Conservation (phyloP, 2,888 invertebrate genomes). For the Labia minor region DNA sequence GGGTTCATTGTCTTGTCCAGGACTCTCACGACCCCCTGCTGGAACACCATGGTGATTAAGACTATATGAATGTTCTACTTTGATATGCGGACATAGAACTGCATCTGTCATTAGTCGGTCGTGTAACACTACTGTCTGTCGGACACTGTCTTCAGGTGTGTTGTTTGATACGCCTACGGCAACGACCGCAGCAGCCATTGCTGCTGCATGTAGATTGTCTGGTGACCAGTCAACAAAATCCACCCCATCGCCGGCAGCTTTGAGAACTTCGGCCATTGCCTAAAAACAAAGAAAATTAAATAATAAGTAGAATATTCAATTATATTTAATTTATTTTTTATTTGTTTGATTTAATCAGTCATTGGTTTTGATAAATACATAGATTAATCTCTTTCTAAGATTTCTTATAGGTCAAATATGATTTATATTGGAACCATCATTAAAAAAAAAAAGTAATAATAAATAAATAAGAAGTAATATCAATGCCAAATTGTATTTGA, state of each 20-base stretch:
- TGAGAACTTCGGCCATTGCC: slow-evolving; percentile 53
- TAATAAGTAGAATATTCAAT: neutral
- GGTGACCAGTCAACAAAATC: slow-evolving; percentile 24
- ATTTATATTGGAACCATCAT: too few species aligned
- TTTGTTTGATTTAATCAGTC: neutral
- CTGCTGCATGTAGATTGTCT: neutral
- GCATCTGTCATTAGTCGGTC: slow-evolving; percentile 86
- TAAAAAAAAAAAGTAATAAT: too few species aligned
- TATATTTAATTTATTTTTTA: neutral
- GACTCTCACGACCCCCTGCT: neutral
- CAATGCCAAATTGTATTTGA: too few species aligned
- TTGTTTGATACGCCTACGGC: neutral
- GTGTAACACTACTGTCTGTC: slow-evolving; percentile 57
- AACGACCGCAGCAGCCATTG: neutral
- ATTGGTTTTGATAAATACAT: too few species aligned
- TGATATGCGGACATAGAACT: slow-evolving; percentile 69
- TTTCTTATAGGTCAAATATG: too few species aligned
- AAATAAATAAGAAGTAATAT: too few species aligned
- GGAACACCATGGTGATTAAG: slow-evolving; percentile 33
- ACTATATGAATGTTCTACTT: slow-evolving; percentile 89
- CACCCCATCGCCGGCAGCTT: slow-evolving; percentile 33
- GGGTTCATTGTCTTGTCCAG: slow-evolving; percentile 51
- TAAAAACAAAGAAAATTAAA: slow-evolving; percentile 35
- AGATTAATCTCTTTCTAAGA: neutral
- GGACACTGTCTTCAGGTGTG: neutral